Base-by-base conservation (phyloP, 1,140 invertebrate species). In the Bombus superbus region DNA sequence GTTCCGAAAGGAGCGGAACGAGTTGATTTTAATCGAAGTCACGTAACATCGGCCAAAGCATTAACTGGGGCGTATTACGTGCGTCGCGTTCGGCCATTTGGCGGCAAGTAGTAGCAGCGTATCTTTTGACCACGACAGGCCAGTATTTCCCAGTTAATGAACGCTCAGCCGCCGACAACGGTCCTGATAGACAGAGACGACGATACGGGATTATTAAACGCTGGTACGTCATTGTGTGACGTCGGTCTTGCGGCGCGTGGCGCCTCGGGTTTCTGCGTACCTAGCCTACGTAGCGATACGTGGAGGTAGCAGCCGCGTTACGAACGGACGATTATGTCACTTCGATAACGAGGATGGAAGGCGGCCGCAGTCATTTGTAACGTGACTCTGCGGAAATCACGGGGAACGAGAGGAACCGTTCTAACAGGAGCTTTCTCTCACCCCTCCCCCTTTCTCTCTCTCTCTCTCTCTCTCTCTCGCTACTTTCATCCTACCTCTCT, bases 361-460 rank as follows among this genome's bases (percentile, higher is more conserved):
- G 88, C 92, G 91, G 89, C 86, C 90, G 75, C 82, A 92, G 91
- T 94, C 91, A 93, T 94, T 94, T 95, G 94, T 94, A 94, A 94
- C 92, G 90, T 95, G 94, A 95, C 93, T 94, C 90, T 83, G 91
- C 93, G 88, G 89, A 93, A 94, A 95, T 94, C 91, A 93, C 89
- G 53, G 72, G 82, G 87, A 93, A 88, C 91, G 90, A 88, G 86
- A 88, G 86, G 44, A 83, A 83, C 71, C 81, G 85, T 81, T 78
- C 77, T 78, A 78, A 78, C 87, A 77, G 76, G 66, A 40, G 88
- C 62, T 57, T 69, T 78, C 78, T 82, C 68, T 73, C 77, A 57
- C 44, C 47, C 78, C 53, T 25, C 25, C 9, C 57, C 3, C 25
- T 3, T 3, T 28, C 28, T 28, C 57, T 11, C 57, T 4, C 25